Base-by-base conservation (phyloP, 2,113 vertebrate genomes). In the Glaucomys volans region DNA sequence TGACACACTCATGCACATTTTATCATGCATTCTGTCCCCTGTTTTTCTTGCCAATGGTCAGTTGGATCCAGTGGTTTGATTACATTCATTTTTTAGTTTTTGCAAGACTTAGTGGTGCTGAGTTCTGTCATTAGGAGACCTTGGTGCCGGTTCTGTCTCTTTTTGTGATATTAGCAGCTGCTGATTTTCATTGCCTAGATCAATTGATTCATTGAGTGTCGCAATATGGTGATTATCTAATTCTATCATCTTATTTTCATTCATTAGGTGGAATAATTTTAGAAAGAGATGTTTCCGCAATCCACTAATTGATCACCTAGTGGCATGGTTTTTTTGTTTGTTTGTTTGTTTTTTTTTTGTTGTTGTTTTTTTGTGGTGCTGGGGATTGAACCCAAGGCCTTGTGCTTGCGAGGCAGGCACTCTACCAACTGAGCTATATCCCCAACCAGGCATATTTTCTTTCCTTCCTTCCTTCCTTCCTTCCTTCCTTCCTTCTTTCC, bases 211-310 rank as follows among this genome's bases (percentile, higher is more conserved):
- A 84, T 35, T 69, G 74, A 92, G 62, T 47, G 75, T 67, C 88
- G 50, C 9, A 62, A 90, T 92, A 90, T 54, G 22, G 40, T 75
- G 37, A 57, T 72, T 79, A 90, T 64, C 11, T 81, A 81, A 81
- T 93, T 95, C 57, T 87, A 26, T 71, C 50, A 74, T 87, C 90
- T 72, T 74, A 91, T 89, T 96, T 93, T 82, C 72, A 85, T 59
- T 93, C 69, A 54, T 79, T 83, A 92, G 64, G 92, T 95, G n/a
- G 42, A 74, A 81, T 62, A 37, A 42, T 93, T 76, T 91, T 66
- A 77, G 67, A 89, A 75, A 87, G 64, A 87, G 50, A 67, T 75
- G 50, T n/a, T 86, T 96, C 17, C 40, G 35, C 37, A 42, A 80
- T 71, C 1, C 74, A 35, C 62, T 69, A 3, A 76, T 75, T 82